phyloP scores from a whole-genome alignment of 2,797 vertebrate genomes.

The Saxicola maurus region DNA sequence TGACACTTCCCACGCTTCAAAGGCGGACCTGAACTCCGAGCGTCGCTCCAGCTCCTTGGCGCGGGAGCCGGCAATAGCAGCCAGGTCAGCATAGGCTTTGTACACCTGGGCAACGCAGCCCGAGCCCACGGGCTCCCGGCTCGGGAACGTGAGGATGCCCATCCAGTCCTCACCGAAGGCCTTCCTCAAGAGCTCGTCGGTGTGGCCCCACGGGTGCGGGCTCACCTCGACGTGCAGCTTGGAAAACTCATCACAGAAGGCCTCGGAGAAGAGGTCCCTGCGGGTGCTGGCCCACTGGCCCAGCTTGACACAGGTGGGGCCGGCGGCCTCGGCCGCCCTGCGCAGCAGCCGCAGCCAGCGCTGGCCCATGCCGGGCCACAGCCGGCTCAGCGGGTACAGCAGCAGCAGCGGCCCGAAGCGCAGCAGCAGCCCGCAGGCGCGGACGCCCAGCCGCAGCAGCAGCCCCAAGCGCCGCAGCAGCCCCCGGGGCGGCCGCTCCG shows the following conservation, averaged over 20 bases:
- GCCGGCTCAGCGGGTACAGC: constrained; percentile 78
- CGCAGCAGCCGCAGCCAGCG: constrained; percentile 84
- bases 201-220: constrained; percentile 88
- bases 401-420: constrained; percentile 87
- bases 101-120: constrained; percentile 95
- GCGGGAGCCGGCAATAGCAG: constrained; percentile 65
- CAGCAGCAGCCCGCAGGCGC: constrained; percentile 79
- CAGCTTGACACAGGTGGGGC: constrained; percentile 89
- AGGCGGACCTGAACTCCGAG: constrained; percentile 64
- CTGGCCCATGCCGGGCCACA: constrained; percentile 67
- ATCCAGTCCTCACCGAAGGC: constrained; percentile 87
- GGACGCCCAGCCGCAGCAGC: constrained; percentile 71
- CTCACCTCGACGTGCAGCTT: constrained; percentile 83
- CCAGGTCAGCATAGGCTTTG: constrained; percentile 78
- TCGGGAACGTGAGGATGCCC: constrained; percentile 76
- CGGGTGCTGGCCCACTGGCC: constrained; percentile 96
- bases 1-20: constrained; percentile 79
- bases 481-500: background rate
- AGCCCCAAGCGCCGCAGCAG: constrained; percentile 50
- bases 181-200: constrained; percentile 76
- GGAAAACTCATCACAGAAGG: constrained; percentile 87
- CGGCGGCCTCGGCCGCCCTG: constrained; percentile 85
- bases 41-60: constrained; percentile 61
- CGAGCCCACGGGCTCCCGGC: constrained; percentile 86
- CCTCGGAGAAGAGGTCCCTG: constrained; percentile 85